Base-by-base conservation (phyloP, 2,113 vertebrate genomes). In the Vulpes vulpes region DNA sequence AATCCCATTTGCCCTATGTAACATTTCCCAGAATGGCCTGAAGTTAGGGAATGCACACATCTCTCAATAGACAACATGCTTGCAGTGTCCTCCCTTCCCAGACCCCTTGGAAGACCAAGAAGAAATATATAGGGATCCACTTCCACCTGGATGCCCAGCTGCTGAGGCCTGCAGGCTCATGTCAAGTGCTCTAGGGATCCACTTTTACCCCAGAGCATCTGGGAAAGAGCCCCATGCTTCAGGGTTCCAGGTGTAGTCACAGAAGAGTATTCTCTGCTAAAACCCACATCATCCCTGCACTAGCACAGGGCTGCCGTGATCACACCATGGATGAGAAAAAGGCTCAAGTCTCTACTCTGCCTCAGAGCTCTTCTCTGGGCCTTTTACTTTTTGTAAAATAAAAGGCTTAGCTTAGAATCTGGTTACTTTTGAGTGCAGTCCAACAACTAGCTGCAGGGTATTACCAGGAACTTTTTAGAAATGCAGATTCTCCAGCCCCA, bases 391-490 rank as follows among this genome's bases (percentile, higher is more conserved):
- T 81, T 60, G 8, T 67, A 89, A 95, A 89, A 89, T 3, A 1
- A 88, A 64, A 59, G 25, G 22, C 20, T 95, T 82, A 65, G 43
- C 14, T 87, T 78, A 81, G 74, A 95, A 94, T 65, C 67, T 60
- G 79, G 11, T 57, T 80, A 51, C 55, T 57, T 27, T 27, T 30
- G 59, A 62, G 5, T 49, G 3, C 22, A 55, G 53, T 15, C 74
- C 73, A 67, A 12, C 0, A 15, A 78, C 15, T 12, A n/a, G 8
- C 43, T 22, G 12, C n/a, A 83, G 25, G 62, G 9, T 51, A 89
- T 65, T 80, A n/a, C 55, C 53, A 73, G 22, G 22, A 91, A 43
- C 2, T 55, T 64, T 93, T 51, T 17, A 84, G 87, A 79, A 84
- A 53, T 6, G 8, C 17, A 71, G 25, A 51, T 12, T 49, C 89